These are phyloP conservation scores for Dicerorhinus sumatrensis DNA, from an alignment of 2,113 vertebrate species.

Conservation along the genomic window DNA sequence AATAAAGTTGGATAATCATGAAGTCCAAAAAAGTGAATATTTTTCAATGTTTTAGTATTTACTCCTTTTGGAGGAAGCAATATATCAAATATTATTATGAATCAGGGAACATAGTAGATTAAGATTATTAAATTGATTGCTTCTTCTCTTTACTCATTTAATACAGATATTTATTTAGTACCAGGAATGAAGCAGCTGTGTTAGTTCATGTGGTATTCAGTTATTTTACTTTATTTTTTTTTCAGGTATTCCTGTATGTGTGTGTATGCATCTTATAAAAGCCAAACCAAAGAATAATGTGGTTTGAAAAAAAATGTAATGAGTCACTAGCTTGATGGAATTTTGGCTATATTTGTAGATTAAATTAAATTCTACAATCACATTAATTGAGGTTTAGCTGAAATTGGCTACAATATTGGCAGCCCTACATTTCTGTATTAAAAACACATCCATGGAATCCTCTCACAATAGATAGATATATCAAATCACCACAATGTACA, in stretches of 20 bases:
- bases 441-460: background rate
- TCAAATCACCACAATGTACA: background rate
- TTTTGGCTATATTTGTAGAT: constrained; percentile 19
- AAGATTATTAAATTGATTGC: constrained; percentile 57
- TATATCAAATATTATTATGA: constrained; percentile 7
- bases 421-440: constrained; percentile 13
- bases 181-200: constrained; percentile 69
- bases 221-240: constrained; percentile 64
- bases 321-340: constrained; percentile 15
- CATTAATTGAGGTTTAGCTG: background rate
- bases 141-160: constrained; percentile 74
- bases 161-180: constrained; percentile 70
- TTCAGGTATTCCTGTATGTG: background rate
- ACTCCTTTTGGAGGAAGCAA: constrained; percentile 29
- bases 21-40: constrained; percentile 30
- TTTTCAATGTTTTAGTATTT: constrained; percentile 51
- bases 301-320: constrained; percentile 20
- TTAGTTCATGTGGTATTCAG: constrained; percentile 61
- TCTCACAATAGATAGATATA: background rate
- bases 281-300: constrained; percentile 67
- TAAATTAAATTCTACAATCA: constrained; percentile 51
- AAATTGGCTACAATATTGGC: background rate
- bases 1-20: constrained; percentile 49
- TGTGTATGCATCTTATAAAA: constrained; percentile 40
- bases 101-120: constrained; percentile 51